Percentiles rank a stretch among this genome's conserved stretches.
Evolutionary conservation across 2,113 vertebrate genomes (phyloP).

Genomic region (Nanorana parkeri): DNA sequence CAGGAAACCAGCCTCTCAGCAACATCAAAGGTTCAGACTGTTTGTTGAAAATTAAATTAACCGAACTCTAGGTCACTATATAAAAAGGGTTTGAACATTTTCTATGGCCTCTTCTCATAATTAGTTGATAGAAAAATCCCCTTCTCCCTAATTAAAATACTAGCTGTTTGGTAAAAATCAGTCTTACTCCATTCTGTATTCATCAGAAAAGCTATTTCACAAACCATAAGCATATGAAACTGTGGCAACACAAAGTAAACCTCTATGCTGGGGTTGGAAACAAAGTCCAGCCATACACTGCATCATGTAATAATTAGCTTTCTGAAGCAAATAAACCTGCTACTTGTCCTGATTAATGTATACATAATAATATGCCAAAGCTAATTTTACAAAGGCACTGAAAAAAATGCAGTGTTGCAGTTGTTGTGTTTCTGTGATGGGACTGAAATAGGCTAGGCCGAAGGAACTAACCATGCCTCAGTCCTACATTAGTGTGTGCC

Average conservation of each 20-base stretch:
- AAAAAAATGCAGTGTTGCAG: no score
- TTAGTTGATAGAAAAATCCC: neutral
- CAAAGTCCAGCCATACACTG: neutral
- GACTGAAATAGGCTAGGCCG: no score
- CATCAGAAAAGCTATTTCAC: neutral
- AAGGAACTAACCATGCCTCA: no score
- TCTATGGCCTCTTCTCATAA: neutral
- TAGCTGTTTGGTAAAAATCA: neutral
- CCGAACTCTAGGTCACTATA: neutral
- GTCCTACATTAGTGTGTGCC: no score
- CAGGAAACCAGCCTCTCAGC: neutral
- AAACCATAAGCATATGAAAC: neutral
- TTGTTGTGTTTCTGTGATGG: no score
- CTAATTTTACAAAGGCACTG: no score
- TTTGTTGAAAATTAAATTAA: slow-evolving; percentile 13
- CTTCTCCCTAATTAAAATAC: neutral
- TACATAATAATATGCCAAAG: no score
- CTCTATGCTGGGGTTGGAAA: neutral
- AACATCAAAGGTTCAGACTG: slow-evolving; percentile 1
- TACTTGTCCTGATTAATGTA: no score
- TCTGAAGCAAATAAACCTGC: no score
- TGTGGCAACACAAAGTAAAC: neutral
- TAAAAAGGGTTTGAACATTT: neutral
- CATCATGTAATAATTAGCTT: no score
- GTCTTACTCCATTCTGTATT: neutral